A percentile compares a stretch with the other conserved stretches of the same genome.
Conservation (phyloP, 2,888 invertebrate species). For the Mythimna vitellina region DNA sequence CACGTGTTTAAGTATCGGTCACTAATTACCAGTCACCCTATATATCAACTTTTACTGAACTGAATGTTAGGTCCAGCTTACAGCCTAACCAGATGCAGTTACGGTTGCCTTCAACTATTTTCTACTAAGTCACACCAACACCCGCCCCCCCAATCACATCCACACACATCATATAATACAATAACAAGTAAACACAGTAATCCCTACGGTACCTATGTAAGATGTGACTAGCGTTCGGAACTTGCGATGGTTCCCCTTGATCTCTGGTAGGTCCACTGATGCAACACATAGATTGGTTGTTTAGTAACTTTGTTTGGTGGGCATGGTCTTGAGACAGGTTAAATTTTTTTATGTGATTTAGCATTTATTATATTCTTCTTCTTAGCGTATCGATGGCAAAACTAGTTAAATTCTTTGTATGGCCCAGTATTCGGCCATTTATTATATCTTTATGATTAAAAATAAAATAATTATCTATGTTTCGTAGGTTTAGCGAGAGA, state of each 20-base stretch:
- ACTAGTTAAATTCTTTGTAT: too few relatives aligned
- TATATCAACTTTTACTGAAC: too few relatives aligned
- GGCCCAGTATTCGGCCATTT: too few relatives aligned
- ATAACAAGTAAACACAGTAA: conserved; percentile 62
- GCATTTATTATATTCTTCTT: too few relatives aligned
- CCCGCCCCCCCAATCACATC: conserved; percentile 65
- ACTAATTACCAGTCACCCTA: too few relatives aligned
- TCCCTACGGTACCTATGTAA: conserved; percentile 97
- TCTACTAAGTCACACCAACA: conserved; percentile 58
- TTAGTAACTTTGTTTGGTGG: conserved; percentile 29
- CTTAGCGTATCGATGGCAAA: too few relatives aligned
- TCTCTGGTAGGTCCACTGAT: conserved; percentile 99
- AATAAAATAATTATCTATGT: too few relatives aligned
- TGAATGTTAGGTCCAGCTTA: background rate
- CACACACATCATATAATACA: conserved; percentile 59
- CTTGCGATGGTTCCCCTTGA: conserved; percentile 99
- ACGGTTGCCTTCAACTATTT: background rate
- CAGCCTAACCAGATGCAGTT: too few relatives aligned
- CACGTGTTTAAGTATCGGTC: too few relatives aligned
- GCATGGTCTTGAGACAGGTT: conserved; percentile 36
- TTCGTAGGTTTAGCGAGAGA: too few relatives aligned
- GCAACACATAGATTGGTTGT: conserved; percentile 60
- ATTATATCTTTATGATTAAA: too few relatives aligned
- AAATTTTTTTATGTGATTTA: background rate
- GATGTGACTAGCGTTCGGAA: conserved; percentile 99